Evolutionary conservation across 2,113 vertebrate species (phyloP).

Genomic region (Proterorhinus semilunaris): DNA sequence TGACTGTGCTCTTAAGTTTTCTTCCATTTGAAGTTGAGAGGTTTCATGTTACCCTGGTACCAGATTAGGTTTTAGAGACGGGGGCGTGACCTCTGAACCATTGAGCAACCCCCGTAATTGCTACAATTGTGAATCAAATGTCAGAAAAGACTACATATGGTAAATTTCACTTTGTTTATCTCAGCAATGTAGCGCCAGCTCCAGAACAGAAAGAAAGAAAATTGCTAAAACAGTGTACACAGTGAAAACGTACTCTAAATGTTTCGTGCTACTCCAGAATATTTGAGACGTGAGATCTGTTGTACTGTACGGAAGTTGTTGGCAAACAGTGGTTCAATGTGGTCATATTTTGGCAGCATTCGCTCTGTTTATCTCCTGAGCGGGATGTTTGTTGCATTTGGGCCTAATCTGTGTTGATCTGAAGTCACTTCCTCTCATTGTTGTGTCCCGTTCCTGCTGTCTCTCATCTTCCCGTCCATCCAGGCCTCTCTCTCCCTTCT

Average conservation of each 20-base stretch:
- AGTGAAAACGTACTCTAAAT: too few relatives aligned
- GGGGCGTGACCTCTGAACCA: conserved; percentile 40
- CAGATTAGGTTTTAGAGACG: conserved; percentile 37
- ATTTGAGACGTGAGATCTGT: too few relatives aligned
- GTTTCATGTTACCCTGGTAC: conserved; percentile 23
- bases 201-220: too few relatives aligned
- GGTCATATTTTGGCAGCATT: neutral
- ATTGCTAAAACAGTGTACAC: too few relatives aligned
- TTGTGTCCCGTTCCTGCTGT: conserved; percentile 70
- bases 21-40: conserved; percentile 29
- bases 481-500: conserved; percentile 50
- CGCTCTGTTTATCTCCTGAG: conserved; percentile 58
- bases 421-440: conserved; percentile 77
- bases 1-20: neutral
- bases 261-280: too few relatives aligned
- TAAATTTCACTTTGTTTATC: neutral
- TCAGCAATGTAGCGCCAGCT: neutral
- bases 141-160: neutral
- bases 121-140: neutral
- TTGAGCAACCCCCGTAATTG: neutral
- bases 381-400: conserved; percentile 59
- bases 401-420: conserved; percentile 69
- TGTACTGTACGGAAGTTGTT: too few relatives aligned
- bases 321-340: neutral
- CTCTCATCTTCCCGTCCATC: conserved; percentile 74